Evolutionary conservation across 2,113 vertebrate species (phyloP).

Genomic region (Crotalus viridis): DNA sequence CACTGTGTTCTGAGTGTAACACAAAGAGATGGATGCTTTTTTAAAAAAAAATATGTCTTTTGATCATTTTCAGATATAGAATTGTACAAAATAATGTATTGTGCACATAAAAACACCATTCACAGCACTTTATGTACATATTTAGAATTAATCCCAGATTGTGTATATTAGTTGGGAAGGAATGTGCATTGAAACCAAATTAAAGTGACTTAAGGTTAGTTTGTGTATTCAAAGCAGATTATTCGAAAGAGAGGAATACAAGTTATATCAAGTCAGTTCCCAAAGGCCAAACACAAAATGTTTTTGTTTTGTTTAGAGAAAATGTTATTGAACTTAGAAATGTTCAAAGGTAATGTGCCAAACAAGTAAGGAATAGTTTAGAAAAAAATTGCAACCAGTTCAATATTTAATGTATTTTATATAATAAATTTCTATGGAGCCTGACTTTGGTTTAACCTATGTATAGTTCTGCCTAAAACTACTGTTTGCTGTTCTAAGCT

Average conservation of each 20-base stretch:
- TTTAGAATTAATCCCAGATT: background rate
- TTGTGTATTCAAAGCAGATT: background rate
- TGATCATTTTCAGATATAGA: background rate
- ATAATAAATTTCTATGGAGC: background rate
- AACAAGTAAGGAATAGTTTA: background rate
- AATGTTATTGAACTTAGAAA: background rate
- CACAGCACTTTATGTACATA: background rate
- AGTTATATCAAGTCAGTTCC: background rate
- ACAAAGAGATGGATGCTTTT: too few relatives aligned
- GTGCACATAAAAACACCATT: background rate
- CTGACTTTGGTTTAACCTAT: background rate
- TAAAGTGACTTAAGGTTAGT: background rate
- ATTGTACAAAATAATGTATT: background rate
- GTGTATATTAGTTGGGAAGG: background rate
- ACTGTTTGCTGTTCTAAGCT: background rate
- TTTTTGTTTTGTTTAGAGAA: background rate
- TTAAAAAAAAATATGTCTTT: background rate
- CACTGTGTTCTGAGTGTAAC: background rate
- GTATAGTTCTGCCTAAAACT: background rate
- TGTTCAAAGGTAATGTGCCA: background rate
- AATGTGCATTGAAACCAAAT: background rate
- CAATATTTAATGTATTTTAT: background rate
- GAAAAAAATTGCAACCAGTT: background rate
- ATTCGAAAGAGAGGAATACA: background rate
- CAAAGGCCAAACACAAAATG: background rate